Evolutionary conservation across 2,888 invertebrate genomes (phyloP).

Genomic region (Drosophila prostipennis): DNA sequence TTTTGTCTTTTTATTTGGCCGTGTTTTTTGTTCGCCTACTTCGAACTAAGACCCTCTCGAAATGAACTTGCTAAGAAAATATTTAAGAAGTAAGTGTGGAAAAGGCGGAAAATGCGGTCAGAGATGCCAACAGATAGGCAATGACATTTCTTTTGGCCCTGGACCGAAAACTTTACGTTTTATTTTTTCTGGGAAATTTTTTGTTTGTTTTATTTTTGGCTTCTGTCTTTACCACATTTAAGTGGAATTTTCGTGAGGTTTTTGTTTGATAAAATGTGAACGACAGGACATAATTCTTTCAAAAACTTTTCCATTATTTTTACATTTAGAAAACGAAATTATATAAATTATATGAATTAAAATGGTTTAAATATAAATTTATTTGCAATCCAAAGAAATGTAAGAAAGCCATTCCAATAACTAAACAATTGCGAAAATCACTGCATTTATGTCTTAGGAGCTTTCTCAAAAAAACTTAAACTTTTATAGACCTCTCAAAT

Average conservation of each 20-base stretch:
- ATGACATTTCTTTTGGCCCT: slow-evolving; percentile 29
- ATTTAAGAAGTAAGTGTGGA: slow-evolving; percentile 19
- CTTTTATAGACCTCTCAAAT: no score
- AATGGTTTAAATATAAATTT: no score
- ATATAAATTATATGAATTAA: no score
- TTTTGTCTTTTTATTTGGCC: slow-evolving; percentile 34
- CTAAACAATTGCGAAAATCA: no score
- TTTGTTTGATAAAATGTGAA: slow-evolving; percentile 31
- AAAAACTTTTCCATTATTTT: slow-evolving; percentile 32
- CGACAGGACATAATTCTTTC: slow-evolving; percentile 54
- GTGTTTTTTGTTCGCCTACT: slow-evolving; percentile 26
- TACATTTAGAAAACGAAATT: no score
- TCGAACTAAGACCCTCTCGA: slow-evolving; percentile 16
- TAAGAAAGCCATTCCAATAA: no score
- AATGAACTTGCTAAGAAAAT: slow-evolving; percentile 45
- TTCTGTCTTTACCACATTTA: slow-evolving; percentile 22
- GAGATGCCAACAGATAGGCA: slow-evolving; percentile 24
- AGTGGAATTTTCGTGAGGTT: slow-evolving; percentile 29
- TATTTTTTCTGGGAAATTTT: neutral
- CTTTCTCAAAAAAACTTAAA: no score
- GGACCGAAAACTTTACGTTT: slow-evolving; percentile 5
- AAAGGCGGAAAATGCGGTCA: neutral
- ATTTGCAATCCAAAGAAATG: no score
- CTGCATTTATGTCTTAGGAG: no score
- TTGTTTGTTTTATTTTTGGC: neutral